A percentile compares a stretch with the other conserved stretches of the same genome.
These are phyloP conservation scores for Sphaeridia pumilis DNA, from an alignment of 2,888 invertebrate species.

Conservation along the genomic window DNA sequence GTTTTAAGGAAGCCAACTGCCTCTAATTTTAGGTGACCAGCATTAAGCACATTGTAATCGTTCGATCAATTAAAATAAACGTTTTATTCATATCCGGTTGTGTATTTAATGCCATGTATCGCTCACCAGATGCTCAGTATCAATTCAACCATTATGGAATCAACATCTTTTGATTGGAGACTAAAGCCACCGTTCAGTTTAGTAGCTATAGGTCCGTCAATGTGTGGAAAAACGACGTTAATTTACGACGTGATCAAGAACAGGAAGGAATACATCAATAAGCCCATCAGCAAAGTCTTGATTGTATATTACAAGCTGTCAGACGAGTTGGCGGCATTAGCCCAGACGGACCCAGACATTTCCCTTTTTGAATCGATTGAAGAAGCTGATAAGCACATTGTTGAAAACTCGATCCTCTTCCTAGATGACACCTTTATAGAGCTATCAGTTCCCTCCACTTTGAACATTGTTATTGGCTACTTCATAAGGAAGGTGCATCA, in stretches of 20 bases:
- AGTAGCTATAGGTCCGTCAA: not conserved
- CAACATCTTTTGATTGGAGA: not conserved
- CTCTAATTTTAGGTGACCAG: no score
- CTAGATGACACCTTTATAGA: not conserved
- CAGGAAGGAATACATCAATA: not conserved
- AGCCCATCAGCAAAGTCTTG: not conserved
- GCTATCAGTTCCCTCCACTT: not conserved
- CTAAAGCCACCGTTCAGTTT: not conserved
- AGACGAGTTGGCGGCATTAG: not conserved
- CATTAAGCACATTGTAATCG: no score
- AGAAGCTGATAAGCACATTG: not conserved
- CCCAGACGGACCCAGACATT: not conserved
- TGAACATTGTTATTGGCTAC: not conserved
- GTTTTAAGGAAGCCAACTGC: no score
- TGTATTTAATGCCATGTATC: not conserved
- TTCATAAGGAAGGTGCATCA: not conserved
- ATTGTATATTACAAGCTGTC: not conserved
- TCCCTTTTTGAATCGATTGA: not conserved
- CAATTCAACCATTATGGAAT: not conserved
- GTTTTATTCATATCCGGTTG: not conserved
- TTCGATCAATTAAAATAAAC: not conserved
- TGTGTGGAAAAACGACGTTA: not conserved
- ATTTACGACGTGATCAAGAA: not conserved
- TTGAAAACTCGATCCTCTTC: not conserved
- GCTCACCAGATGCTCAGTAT: no score